Percentiles rank a stretch among this genome's conserved stretches.
phyloP scores from a whole-genome alignment of 1,140 invertebrate species.

The Ips nitidus region DNA sequence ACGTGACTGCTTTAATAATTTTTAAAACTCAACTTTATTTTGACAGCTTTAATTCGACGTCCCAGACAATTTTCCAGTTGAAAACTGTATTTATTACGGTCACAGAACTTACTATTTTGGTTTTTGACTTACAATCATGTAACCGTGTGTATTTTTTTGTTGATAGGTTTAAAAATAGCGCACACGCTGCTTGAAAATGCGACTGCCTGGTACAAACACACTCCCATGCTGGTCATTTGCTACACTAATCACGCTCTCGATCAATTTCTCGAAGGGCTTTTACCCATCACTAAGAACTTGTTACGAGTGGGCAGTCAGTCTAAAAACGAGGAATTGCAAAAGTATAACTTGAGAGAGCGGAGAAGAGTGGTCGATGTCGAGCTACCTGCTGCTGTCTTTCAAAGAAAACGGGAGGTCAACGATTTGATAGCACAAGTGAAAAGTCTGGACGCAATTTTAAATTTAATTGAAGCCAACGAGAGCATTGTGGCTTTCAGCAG shows the following conservation, averaged over 20 bases:
- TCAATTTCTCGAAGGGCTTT: conserved; percentile 80
- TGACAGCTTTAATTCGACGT: too few relatives aligned
- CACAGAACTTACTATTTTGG: too few relatives aligned
- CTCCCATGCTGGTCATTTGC: conserved; percentile 76
- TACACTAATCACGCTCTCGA: conserved; percentile 88
- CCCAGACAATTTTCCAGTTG: too few relatives aligned
- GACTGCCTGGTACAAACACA: conserved; percentile 36
- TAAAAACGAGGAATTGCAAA: conserved; percentile 59
- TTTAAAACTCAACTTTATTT: too few relatives aligned
- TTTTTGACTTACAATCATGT: too few relatives aligned
- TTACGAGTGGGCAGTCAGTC: conserved; percentile 74
- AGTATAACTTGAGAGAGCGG: conserved; percentile 52
- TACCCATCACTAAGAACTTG: conserved; percentile 58
- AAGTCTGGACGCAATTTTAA: conserved; percentile 6
- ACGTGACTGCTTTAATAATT: too few relatives aligned
- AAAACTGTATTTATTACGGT: too few relatives aligned
- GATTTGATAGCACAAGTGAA: conserved; percentile 7
- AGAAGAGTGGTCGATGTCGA: background rate
- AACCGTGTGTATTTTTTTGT: too few relatives aligned
- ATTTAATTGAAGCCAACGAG: too few relatives aligned
- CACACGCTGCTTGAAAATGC: conserved; percentile 61
- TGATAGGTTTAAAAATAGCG: conserved; percentile 63
- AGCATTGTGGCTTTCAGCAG: too few relatives aligned
- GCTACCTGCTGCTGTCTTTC: conserved; percentile 1
- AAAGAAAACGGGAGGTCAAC: conserved; percentile 9